phyloP scores from a whole-genome alignment of 2,113 vertebrate genomes.

The Larimichthys polyactis region DNA sequence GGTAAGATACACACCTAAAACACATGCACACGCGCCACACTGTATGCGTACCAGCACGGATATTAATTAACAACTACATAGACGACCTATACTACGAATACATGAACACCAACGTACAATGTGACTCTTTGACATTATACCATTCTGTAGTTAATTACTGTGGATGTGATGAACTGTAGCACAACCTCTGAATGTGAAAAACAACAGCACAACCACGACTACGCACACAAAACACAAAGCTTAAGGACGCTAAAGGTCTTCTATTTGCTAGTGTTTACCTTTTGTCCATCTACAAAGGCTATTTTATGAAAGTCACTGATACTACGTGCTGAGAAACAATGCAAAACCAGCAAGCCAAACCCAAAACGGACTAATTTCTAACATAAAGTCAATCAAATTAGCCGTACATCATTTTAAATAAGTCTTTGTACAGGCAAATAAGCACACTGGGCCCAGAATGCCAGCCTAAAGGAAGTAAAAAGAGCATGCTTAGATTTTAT shows the following conservation, averaged over 20 bases:
- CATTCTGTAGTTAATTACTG: conserved; percentile 21
- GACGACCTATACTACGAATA: not conserved
- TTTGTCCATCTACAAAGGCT: conserved; percentile 10
- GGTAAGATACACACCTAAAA: not conserved
- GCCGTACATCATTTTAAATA: conserved; percentile 6
- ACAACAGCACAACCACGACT: not conserved
- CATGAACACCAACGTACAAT: conserved; percentile 15
- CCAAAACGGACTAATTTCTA: not conserved
- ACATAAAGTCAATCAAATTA: conserved; percentile 9
- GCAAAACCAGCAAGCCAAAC: not conserved
- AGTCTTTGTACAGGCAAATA: conserved; percentile 3
- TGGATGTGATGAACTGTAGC: conserved; percentile 5
- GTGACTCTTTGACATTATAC: conserved; percentile 12
- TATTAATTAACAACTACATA: conserved; percentile 17
- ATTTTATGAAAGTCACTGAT: not conserved
- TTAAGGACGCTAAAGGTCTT: not conserved
- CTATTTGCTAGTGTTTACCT: conserved; percentile 2
- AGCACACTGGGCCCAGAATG: not conserved
- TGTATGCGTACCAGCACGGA: not conserved
- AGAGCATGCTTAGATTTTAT: not conserved
- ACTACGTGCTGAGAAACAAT: not conserved
- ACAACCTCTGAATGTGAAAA: conserved; percentile 6
- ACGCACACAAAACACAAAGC: not conserved
- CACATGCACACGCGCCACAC: not conserved
- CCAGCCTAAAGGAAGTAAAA: conserved; percentile 3